Conservation (phyloP, 2,797 vertebrate species). For the Cacajao melanocephalus region DNA sequence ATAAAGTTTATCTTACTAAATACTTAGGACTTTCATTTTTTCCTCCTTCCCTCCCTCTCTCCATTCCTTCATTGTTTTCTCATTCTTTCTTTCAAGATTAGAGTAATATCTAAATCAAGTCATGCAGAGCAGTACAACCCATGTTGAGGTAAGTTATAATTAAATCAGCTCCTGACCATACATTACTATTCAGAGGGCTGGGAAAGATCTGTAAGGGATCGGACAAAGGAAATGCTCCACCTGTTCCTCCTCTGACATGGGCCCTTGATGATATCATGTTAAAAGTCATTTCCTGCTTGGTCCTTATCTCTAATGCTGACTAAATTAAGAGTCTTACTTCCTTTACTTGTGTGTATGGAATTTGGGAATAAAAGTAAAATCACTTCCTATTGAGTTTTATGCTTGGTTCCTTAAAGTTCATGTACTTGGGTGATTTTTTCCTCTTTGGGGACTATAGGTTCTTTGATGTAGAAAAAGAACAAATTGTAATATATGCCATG, state of each 20-base stretch:
- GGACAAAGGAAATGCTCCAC: background rate
- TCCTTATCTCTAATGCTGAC: slow-evolving; percentile 53
- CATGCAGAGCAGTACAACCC: background rate
- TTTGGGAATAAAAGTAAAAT: slow-evolving; percentile 56
- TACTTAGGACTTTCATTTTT: background rate
- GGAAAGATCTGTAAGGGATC: background rate
- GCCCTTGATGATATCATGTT: slow-evolving; percentile 51
- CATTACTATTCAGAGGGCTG: background rate
- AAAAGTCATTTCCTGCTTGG: slow-evolving; percentile 70
- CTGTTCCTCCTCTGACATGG: background rate
- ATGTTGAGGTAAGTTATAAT: background rate
- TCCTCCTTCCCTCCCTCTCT: background rate
- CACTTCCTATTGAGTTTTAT: slow-evolving; percentile 54
- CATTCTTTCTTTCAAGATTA: background rate
- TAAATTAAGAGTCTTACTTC: slow-evolving; percentile 58
- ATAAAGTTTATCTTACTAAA: background rate
- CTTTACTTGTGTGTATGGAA: slow-evolving; percentile 51
- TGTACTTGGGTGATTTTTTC: background rate
- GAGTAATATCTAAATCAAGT: background rate
- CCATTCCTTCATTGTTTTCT: background rate
- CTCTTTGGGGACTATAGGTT: background rate
- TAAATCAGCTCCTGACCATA: background rate
- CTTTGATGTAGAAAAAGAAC: background rate
- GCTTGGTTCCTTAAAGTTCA: background rate
- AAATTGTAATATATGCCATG: background rate